Evolutionary conservation across 92 coral and sea anemone species (phyloP).

Genomic region (Siderastrea radians): DNA sequence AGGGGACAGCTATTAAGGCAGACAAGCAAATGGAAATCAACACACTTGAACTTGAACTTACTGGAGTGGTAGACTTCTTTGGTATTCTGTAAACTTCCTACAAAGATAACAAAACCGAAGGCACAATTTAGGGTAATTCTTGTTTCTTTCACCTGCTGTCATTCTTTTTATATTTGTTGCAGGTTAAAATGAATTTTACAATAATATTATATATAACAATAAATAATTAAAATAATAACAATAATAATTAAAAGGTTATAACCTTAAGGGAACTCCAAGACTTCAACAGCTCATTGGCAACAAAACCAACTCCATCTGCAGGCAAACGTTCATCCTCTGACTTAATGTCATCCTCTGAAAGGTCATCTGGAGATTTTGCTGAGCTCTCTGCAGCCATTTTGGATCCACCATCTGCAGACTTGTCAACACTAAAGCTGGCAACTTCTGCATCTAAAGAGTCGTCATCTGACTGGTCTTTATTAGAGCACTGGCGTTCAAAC

Average conservation of each 20-base stretch:
- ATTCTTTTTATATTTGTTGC: too few relatives aligned
- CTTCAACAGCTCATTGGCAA: conserved; percentile 87
- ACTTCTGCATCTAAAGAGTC: conserved; percentile 74
- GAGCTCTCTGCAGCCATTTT: conserved; percentile 55
- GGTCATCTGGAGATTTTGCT: conserved; percentile 87
- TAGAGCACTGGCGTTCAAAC: conserved; percentile 63
- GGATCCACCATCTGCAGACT: conserved; percentile 8
- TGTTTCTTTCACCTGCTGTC: neutral
- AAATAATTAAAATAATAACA: too few relatives aligned
- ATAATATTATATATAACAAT: too few relatives aligned
- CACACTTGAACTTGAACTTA: conserved; percentile 10
- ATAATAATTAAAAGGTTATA: neutral
- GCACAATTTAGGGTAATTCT: neutral
- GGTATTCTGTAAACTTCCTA: conserved; percentile 88
- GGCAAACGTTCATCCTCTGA: conserved; percentile 82
- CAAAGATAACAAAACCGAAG: neutral
- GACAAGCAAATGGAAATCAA: too few relatives aligned
- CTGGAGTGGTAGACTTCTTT: conserved; percentile 79
- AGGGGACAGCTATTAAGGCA: too few relatives aligned
- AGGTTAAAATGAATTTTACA: too few relatives aligned
- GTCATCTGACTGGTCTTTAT: conserved; percentile 76
- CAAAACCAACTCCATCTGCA: conserved; percentile 72
- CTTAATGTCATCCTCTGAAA: conserved; percentile 86
- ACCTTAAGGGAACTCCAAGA: conserved; percentile 95
- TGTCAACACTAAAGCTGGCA: conserved; percentile 56